A percentile compares a stretch with the other conserved stretches of the same genome.
Conservation (phyloP, 1,140 invertebrate species). For the Psilanteris sp. region DNA sequence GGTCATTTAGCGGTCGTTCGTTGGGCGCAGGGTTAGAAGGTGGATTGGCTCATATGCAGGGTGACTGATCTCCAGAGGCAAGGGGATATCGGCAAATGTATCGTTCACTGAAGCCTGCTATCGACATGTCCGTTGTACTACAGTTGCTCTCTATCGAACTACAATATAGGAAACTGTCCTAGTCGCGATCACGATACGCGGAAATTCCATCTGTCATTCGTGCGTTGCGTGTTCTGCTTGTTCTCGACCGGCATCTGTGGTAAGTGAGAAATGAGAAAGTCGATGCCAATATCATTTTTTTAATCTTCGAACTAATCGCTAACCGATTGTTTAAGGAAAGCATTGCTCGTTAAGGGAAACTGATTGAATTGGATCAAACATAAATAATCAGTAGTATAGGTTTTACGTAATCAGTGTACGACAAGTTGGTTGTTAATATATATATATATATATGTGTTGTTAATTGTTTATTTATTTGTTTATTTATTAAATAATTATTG, state of each 20-base stretch:
- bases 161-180: slow-evolving; percentile 74
- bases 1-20: slow-evolving; percentile 77
- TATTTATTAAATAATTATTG: no score
- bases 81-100: slow-evolving; percentile 76
- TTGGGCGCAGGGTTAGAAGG: slow-evolving; percentile 52
- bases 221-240: slow-evolving; percentile 64
- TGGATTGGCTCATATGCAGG: slow-evolving; percentile 49
- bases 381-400: no score
- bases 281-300: no score
- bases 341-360: no score
- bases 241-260: slow-evolving; percentile 1
- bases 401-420: no score
- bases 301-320: slow-evolving; percentile 26
- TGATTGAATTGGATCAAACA: no score
- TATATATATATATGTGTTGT: no score
- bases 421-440: no score
- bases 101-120: slow-evolving; percentile 77
- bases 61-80: slow-evolving; percentile 49
- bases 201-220: slow-evolving; percentile 77
- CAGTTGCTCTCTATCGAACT: slow-evolving; percentile 66
- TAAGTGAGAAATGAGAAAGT: slow-evolving; percentile 30
- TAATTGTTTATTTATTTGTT: no score
- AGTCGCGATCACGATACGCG: slow-evolving; percentile 75
- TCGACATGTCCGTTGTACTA: slow-evolving; percentile 78
- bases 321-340: slow-evolving; percentile 11